Evolutionary conservation across 2,888 invertebrate genomes (phyloP), one percentile per base, ranked within the genome.

Genomic region (Muschampia plurimacula): DNA sequence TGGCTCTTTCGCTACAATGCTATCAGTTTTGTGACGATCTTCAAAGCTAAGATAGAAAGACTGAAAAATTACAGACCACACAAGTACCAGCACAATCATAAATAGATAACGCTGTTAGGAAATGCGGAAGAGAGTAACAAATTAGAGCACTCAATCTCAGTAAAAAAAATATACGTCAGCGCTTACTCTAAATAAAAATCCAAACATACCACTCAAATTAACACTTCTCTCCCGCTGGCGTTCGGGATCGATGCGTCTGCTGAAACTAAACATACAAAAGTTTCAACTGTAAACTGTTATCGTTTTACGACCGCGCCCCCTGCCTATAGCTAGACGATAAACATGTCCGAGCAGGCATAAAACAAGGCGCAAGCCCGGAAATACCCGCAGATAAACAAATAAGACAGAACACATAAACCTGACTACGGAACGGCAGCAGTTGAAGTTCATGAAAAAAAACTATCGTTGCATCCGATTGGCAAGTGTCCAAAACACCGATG

Each of bases 361-460:
- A 89, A 84, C 87, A 87, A 84, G 84, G 85, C 79, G 83, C 82
- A 80, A 74, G 84, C 85, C 88, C 83, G 82, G 72, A 90, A 90
- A 91, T 91, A 91, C 78, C 84, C 82, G 77, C 81, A 78, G 80
- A 81, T 82, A 87, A 89, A 89, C 84, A 90, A 89, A 89, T 85
- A 86, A 55, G 80, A 80, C 80, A 81, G 74, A 74, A 55, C 59
- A 68, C 67, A 68, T 59, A 72, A 57, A 67, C 57, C 63, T 67
- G 55, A 49, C 49, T 13, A 67, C 52, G 8, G 69, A 74, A 69
- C 69, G 77, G 75, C 75, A 59, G 67, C 75, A 76, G 76, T 74
- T 75, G 77, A 78, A 78, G 74, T 76, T 82, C 78, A 78, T 78
- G 79, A 72, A 74, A 71, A 75, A 65, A 60, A 52, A 77, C 74